phyloP scores from a whole-genome alignment of 2,888 invertebrate species.

The Salpingus planirostris region DNA sequence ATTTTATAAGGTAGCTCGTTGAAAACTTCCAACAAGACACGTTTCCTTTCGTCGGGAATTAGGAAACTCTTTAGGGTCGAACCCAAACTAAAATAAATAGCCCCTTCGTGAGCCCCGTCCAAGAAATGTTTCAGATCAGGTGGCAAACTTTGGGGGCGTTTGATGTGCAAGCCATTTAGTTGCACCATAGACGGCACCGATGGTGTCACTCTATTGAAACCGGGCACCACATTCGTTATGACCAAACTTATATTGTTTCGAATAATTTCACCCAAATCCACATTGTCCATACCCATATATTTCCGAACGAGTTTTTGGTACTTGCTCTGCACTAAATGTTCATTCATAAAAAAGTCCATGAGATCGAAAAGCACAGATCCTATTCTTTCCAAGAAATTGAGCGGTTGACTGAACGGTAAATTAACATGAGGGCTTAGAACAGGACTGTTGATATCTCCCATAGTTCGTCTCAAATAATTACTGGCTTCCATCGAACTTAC shows the following conservation, averaged over 20 bases:
- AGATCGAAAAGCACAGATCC: conserved; percentile 9
- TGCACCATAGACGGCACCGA: conserved; percentile 39
- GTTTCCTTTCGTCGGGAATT: conserved; percentile 5
- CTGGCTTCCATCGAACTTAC: conserved; percentile 21
- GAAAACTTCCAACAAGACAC: conserved; percentile 6
- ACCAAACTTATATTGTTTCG: conserved; percentile 4
- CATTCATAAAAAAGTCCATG: no score
- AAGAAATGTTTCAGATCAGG: conserved; percentile 5
- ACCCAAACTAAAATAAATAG: conserved; percentile 12
- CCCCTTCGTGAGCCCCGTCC: conserved; percentile 5
- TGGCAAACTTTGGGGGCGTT: conserved; percentile 4
- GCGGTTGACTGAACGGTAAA: conserved; percentile 13
- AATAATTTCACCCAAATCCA: no score
- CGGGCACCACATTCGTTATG: conserved; percentile 20
- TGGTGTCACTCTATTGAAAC: conserved; percentile 17
- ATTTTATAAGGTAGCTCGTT: conserved; percentile 10
- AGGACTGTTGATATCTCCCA: conserved; percentile 26
- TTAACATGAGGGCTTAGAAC: conserved; percentile 24
- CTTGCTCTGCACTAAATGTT: no score
- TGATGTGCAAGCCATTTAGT: conserved; percentile 46
- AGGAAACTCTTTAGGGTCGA: conserved; percentile 9
- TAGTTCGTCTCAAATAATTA: conserved; percentile 15
- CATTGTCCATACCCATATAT: no score
- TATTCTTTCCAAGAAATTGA: conserved; percentile 19
- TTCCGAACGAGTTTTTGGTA: no score